Base-by-base conservation (phyloP, 2,888 invertebrate species). In the Melinaea menophilus region DNA sequence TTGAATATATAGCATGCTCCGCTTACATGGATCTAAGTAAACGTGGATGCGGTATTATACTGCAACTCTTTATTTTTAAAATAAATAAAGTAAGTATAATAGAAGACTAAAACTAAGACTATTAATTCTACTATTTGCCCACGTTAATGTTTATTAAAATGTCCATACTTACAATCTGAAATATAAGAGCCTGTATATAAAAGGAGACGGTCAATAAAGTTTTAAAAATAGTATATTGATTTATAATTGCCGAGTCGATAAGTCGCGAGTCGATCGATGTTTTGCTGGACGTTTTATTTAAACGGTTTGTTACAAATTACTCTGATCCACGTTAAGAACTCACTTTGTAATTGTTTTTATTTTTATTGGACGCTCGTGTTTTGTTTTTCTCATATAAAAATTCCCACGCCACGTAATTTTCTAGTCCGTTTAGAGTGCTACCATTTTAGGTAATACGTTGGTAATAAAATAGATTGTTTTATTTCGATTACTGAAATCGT, bases 211-310 rank as follows among this genome's bases (percentile, higher is more conserved):
- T 58, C 55, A 47, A 60, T 57, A 71, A 69, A 67, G 70, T 69
- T 73, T 73, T 76, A 75, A 73, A 75, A 77, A 77, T 75, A 77
- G 72, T 69, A 67, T 78, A 77, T 78, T 78, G 77, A 77, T 78
- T 78, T 79, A 80, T 80, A 81, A 80, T 81, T 80, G 79, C 69
- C 64, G 62, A 64, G 65, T 65, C 68, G 71, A 70, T 74, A 69
- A 68, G 70, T 70, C 70, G 70, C 69, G 70, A 62, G 64, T 58
- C 67, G 65, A 69, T 66, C 67, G 65, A 69, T 66, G 65, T 79
- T 81, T 81, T 81, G 71, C 62, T 66, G 9, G 41, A 41, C 75
- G 74, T 76, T 78, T 22, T 63, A 61, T 65, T 69, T 80, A 76
- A 75, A 51, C 51, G 7, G 51, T 51, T 79, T 77, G 77, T 77